Conservation (phyloP, 1,140 invertebrate genomes). For the Drosophila ohnishii region DNA sequence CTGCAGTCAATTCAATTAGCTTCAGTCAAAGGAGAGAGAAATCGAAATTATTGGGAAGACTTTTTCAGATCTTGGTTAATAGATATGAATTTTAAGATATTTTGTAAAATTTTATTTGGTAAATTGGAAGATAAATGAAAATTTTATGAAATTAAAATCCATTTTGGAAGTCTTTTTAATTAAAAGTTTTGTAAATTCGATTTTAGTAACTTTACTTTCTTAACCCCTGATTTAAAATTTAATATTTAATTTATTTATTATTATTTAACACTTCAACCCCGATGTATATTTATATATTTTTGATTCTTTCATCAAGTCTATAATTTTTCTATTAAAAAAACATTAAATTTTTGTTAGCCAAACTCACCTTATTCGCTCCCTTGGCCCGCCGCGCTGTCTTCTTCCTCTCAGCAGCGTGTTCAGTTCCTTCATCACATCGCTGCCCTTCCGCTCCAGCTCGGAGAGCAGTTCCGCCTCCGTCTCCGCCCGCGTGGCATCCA, state of each 20-base stretch:
- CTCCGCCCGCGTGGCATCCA: constrained; percentile 55
- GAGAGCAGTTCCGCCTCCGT: constrained; percentile 84
- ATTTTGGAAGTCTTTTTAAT: neutral
- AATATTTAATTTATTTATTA: neutral
- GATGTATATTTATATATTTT: too few species aligned
- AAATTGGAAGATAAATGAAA: neutral
- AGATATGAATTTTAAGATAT: neutral
- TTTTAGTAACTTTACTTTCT: neutral
- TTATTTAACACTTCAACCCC: neutral
- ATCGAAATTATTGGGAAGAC: constrained; percentile 3
- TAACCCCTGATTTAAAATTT: too few species aligned
- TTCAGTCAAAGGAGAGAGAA: constrained; percentile 15
- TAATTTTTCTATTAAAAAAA: too few species aligned
- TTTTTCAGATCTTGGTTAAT: constrained; percentile 3
- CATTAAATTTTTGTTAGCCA: neutral
- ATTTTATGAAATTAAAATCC: neutral
- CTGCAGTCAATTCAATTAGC: constrained; percentile 66
- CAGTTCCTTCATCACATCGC: constrained; percentile 85
- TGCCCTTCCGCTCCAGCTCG: constrained; percentile 84
- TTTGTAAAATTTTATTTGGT: neutral
- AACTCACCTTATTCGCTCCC: constrained; percentile 73
- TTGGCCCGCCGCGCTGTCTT: constrained; percentile 51
- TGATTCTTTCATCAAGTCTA: too few species aligned
- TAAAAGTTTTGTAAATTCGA: neutral
- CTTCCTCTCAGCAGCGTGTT: constrained; percentile 62